Evolutionary conservation across 2,113 vertebrate genomes (phyloP).

Genomic region (Corythornis cristatus): DNA sequence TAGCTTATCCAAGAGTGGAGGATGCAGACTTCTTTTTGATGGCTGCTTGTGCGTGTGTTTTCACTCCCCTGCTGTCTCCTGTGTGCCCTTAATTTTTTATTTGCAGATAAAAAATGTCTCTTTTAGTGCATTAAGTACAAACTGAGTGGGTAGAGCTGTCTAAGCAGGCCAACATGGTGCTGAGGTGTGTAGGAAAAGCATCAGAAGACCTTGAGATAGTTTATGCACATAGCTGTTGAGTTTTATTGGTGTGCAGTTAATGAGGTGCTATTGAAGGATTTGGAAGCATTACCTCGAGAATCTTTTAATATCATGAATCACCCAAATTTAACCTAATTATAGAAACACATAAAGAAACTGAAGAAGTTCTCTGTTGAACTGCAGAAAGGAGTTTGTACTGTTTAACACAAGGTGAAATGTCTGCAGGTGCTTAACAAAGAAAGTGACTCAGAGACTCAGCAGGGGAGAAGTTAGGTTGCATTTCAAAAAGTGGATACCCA

Average conservation of each 20-base stretch:
- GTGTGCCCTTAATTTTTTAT: background rate
- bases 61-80: background rate
- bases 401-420: slow-evolving; percentile 27
- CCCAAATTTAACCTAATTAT: slow-evolving; percentile 60
- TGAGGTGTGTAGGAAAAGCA: background rate
- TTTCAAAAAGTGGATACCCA: background rate
- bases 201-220: background rate
- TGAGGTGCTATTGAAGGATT: background rate
- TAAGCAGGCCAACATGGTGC: background rate
- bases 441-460: background rate
- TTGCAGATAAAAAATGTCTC: background rate
- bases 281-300: background rate
- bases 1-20: background rate
- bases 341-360: slow-evolving; percentile 23
- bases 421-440: slow-evolving; percentile 18
- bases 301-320: slow-evolving; percentile 28
- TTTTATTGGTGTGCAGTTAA: slow-evolving; percentile 49
- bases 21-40: background rate
- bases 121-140: background rate
- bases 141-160: background rate
- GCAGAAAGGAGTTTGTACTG: background rate
- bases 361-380: slow-evolving; percentile 7
- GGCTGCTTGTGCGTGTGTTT: background rate
- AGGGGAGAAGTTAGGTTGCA: background rate
- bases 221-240: background rate